phyloP scores from a whole-genome alignment of 2,113 vertebrate genomes.

The Hylia prasina region DNA sequence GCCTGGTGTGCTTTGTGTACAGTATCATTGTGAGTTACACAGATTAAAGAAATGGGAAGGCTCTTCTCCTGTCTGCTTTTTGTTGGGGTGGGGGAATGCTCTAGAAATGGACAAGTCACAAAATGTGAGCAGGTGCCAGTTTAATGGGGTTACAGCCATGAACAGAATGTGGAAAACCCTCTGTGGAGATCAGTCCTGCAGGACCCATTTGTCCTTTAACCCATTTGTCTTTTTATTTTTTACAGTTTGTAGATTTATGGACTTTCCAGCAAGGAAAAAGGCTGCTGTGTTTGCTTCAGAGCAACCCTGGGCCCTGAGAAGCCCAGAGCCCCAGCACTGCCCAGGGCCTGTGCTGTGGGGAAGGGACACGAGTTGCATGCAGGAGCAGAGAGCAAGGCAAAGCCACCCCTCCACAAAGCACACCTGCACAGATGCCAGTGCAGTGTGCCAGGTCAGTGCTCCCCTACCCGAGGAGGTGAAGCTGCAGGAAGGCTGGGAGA shows the following conservation, averaged over 20 bases:
- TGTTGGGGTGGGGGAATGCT: neutral
- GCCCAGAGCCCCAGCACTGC: neutral
- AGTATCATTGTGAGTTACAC: slow-evolving; percentile 81
- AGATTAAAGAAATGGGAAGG: slow-evolving; percentile 85
- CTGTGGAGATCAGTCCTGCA: neutral
- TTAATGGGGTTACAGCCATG: slow-evolving; percentile 33
- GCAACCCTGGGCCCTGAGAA: neutral
- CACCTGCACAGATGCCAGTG: neutral
- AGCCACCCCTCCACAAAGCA: neutral
- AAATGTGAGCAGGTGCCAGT: neutral
- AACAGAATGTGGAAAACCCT: neutral
- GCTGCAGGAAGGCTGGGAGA: neutral
- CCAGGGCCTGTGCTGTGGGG: neutral
- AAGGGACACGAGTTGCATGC: neutral
- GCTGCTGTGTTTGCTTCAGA: neutral
- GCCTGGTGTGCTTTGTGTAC: slow-evolving; percentile 81
- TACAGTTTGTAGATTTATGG: neutral
- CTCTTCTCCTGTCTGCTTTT: slow-evolving; percentile 68
- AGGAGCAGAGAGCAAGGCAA: neutral
- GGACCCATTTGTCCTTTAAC: neutral
- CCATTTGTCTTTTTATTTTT: neutral
- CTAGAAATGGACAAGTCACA: neutral
- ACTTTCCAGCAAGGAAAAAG: neutral
- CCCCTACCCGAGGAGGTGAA: neutral
- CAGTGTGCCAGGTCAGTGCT: neutral